Conservation (phyloP, 64 coral and sea anemone genomes). For the Montipora foliosa region DNA sequence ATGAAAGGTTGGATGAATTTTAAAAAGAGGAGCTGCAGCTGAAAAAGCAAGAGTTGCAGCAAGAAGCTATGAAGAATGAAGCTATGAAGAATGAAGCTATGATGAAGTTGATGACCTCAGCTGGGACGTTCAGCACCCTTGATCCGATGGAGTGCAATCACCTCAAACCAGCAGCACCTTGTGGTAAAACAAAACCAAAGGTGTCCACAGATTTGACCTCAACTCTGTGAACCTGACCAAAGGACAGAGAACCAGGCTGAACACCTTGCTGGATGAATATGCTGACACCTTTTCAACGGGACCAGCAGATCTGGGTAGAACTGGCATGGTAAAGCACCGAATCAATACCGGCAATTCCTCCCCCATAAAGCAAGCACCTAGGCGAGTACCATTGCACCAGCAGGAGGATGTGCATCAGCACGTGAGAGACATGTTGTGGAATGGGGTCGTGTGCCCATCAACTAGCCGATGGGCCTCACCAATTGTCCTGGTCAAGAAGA, state of each 20-base stretch:
- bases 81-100: too few relatives aligned
- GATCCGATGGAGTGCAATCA: not conserved
- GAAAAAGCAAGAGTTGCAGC: too few relatives aligned
- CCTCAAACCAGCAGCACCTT: too few relatives aligned
- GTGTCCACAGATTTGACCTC: not conserved
- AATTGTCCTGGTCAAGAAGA: constrained; percentile 21
- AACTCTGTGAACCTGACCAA: not conserved
- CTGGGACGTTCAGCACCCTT: not conserved
- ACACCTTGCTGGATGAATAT: not conserved
- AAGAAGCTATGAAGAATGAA: too few relatives aligned
- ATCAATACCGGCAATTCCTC: constrained; percentile 26
- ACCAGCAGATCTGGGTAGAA: constrained; percentile 13
- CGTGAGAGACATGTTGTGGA: constrained; percentile 16
- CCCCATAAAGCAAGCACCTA: constrained; percentile 41
- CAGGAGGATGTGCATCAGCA: not conserved
- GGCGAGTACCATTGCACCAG: constrained; percentile 32
- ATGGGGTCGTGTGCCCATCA: not conserved
- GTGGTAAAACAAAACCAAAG: not conserved
- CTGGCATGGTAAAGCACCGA: constrained; percentile 29
- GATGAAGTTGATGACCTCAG: not conserved
- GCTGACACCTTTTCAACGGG: not conserved
- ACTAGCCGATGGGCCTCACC: constrained; percentile 15
- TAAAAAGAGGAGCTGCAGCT: too few relatives aligned
- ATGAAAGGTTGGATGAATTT: too few relatives aligned
- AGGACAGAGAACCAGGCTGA: not conserved